Conservation (phyloP, 1,140 invertebrate genomes). For the Drosophila punjabiensis region DNA sequence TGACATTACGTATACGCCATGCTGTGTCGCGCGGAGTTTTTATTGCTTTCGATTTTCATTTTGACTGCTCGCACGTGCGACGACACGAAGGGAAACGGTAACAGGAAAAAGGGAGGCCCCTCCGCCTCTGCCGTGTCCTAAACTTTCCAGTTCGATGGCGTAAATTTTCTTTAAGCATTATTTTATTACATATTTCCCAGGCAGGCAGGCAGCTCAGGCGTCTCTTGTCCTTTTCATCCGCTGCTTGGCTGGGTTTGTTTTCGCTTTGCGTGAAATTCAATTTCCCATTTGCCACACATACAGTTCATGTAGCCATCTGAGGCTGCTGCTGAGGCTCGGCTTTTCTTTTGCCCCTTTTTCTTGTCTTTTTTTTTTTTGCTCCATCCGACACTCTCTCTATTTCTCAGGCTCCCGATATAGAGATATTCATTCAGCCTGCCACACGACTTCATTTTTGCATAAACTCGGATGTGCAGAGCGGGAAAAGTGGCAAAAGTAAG, state of each 20-base stretch:
- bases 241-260: slow-evolving; percentile 73
- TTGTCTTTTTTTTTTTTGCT: neutral
- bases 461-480: slow-evolving; percentile 15
- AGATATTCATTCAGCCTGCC: slow-evolving; percentile 53
- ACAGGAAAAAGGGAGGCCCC: slow-evolving; percentile 4
- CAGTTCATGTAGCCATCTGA: slow-evolving; percentile 40
- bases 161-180: slow-evolving; percentile 79
- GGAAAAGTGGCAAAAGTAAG: slow-evolving; percentile 12
- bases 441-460: slow-evolving; percentile 61
- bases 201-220: slow-evolving; percentile 22
- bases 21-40: slow-evolving; percentile 57
- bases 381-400: slow-evolving; percentile 24
- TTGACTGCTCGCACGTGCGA: slow-evolving; percentile 76
- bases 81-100: slow-evolving; percentile 37
- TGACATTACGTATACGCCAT: slow-evolving; percentile 71
- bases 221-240: slow-evolving; percentile 38
- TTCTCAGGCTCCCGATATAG: slow-evolving; percentile 51
- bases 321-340: neutral
- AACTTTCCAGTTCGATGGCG: slow-evolving; percentile 74
- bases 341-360: slow-evolving; percentile 7
- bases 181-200: slow-evolving; percentile 74
- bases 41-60: slow-evolving; percentile 84
- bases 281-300: slow-evolving; percentile 73
- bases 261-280: slow-evolving; percentile 78
- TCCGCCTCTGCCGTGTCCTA: slow-evolving; percentile 31